Base-by-base conservation (phyloP, 2,888 invertebrate genomes). In the Hermaeophaga mercurialis region DNA sequence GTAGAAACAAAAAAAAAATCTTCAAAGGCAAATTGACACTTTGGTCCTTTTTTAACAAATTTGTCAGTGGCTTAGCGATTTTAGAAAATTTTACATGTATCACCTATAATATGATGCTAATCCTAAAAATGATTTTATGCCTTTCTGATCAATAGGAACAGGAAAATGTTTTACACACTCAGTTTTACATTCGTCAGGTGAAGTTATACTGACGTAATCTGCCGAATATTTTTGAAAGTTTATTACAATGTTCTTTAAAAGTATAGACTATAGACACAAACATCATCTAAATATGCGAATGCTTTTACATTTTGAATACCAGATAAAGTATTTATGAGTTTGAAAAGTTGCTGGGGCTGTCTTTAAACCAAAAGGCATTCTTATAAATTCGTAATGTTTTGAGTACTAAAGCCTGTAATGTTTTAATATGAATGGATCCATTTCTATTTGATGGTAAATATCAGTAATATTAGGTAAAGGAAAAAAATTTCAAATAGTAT, bases 271-370 rank as follows among this genome's bases (percentile, higher is more conserved):
- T 63, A 34, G 34, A 74, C 65, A 0, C 75, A 66, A 4, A 75
- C 67, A 54, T 76, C 74, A 44, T 76, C 74, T n/a, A 75, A 39
- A 48, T 75, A 77, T 0, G 74, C 71, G 17, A 76, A 67, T 49
- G 71, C 70, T 6, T 54, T 45, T 4, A 36, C 54, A 34, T 66
- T 64, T 62, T 68, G 65, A 1, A 73, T 24, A 5, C 71, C 70
- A 1, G 57, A 11, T 18, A 73, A 53, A 5, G 31, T 61, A 43
- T 73, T 66, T 71, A 74, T 73, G 31, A 6, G 70, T 34, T 60
- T 70, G 67, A 28, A 74, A 73, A 0, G 66, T 68, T 1, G 68
- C 56, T 0, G 78, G 77, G 77, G n/a, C 75, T 54, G 75, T 76
- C 66, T 72, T 73, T 7, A 79, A 66, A 1, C 73, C 77, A 44